Evolutionary conservation across 2,797 vertebrate species (phyloP).

Genomic region (Melanogrammus aeglefinus): DNA sequence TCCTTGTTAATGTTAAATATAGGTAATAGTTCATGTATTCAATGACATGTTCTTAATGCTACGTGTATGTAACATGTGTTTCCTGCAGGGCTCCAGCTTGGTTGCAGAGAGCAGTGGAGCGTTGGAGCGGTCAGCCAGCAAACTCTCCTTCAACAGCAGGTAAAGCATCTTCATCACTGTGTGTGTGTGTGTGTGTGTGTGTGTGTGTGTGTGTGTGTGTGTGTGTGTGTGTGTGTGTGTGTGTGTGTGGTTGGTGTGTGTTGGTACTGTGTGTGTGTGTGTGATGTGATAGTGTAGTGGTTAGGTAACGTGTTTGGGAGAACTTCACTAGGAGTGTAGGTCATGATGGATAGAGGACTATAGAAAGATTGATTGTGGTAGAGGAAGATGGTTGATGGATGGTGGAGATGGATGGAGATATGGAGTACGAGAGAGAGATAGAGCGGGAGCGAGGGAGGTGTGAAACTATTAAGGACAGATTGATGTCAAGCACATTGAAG

Average conservation of each 20-base stretch:
- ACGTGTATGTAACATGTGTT: conserved; percentile 25
- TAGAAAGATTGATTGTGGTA: not conserved
- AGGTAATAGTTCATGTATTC: not conserved
- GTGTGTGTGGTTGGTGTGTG: conserved; percentile 14
- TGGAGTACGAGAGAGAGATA: not conserved
- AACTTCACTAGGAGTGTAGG: not conserved
- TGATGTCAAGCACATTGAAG: conserved; percentile 12
- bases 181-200: conserved; percentile 14
- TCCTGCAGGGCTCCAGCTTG: conserved; percentile 47
- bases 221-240: conserved; percentile 28
- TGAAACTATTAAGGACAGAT: not conserved
- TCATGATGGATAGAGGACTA: no score
- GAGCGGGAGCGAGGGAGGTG: not conserved
- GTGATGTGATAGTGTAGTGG: no score
- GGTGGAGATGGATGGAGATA: not conserved
- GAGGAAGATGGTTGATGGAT: not conserved
- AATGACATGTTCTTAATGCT: not conserved
- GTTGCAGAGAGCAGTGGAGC: conserved; percentile 45
- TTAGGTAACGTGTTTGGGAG: conserved; percentile 41
- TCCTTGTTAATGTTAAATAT: not conserved
- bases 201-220: conserved; percentile 19
- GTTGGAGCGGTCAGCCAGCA: conserved; percentile 47
- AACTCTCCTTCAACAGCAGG: conserved; percentile 52
- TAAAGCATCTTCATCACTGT: conserved; percentile 20
- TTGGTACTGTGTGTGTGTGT: conserved; percentile 25